Evolutionary conservation across 2,888 invertebrate genomes (phyloP).

Genomic region (Drosophila mayaguana): DNA sequence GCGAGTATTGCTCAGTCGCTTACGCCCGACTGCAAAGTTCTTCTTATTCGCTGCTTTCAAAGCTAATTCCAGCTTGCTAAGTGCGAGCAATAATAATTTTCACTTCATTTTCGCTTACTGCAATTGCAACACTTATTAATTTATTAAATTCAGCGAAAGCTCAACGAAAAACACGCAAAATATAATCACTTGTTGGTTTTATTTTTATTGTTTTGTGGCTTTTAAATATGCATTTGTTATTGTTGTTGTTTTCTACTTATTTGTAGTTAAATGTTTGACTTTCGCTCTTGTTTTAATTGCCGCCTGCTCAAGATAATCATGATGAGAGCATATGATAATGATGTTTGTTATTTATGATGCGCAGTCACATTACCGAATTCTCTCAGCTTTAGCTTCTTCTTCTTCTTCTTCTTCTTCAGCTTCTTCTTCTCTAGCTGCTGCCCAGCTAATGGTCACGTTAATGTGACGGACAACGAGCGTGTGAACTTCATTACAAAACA

Average conservation of each 20-base stretch:
- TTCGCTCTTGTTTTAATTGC: constrained; percentile 72
- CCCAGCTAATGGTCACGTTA: constrained; percentile 47
- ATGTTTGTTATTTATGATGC: constrained; percentile 35
- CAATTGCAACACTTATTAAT: constrained; percentile 27
- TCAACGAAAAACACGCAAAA: neutral
- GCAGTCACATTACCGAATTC: constrained; percentile 11
- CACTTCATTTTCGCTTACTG: constrained; percentile 52
- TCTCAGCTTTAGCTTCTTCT: neutral
- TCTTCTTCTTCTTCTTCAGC: neutral
- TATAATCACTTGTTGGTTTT: constrained; percentile 9
- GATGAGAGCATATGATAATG: constrained; percentile 26
- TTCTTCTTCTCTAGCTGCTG: constrained; percentile 15
- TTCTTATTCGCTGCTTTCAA: neutral
- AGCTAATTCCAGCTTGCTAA: neutral
- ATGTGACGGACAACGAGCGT: constrained; percentile 59
- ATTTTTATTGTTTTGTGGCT: constrained; percentile 20
- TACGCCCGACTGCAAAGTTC: neutral
- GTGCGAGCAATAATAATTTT: constrained; percentile 42
- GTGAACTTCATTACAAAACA: constrained; percentile 63
- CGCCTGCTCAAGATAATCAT: constrained; percentile 45
- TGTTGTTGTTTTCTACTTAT: constrained; percentile 22
- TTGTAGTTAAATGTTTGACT: constrained; percentile 63
- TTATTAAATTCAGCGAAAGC: constrained; percentile 40
- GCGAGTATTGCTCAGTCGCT: neutral
- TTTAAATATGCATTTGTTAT: constrained; percentile 51